phyloP scores from a whole-genome alignment of 2,113 vertebrate genomes.

The Gracilinanus agilis region DNA sequence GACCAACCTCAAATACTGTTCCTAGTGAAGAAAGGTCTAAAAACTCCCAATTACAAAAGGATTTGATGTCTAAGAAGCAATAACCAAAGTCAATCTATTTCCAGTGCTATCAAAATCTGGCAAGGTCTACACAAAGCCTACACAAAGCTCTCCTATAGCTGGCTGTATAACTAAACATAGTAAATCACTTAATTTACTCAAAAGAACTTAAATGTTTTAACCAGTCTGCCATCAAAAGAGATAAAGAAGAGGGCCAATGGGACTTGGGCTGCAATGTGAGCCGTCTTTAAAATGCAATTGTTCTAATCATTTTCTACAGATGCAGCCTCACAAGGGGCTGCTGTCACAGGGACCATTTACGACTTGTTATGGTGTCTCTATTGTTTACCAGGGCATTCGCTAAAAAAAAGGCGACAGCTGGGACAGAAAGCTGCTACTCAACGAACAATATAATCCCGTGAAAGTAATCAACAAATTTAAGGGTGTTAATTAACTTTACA shows the following conservation, averaged over 20 bases:
- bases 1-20: conserved; percentile 36
- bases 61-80: conserved; percentile 10
- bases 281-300: conserved; percentile 98
- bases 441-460: conserved; percentile 93
- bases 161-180: conserved; percentile 79
- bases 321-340: conserved; percentile 95
- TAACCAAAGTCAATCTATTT: conserved; percentile 42
- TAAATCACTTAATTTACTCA: conserved; percentile 90
- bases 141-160: conserved; percentile 80
- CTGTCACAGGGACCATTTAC: conserved; percentile 93
- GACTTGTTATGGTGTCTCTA: conserved; percentile 93
- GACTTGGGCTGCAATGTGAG: conserved; percentile 89
- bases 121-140: conserved; percentile 74
- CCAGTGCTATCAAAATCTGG: conserved; percentile 72
- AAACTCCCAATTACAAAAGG: conserved; percentile 32
- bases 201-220: conserved; percentile 91
- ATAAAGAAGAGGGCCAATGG: conserved; percentile 92
- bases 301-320: conserved; percentile 98
- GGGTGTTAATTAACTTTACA: conserved; percentile 99
- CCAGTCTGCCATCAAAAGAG: conserved; percentile 86
- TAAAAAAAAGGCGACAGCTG: conserved; percentile 94
- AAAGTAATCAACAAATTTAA: conserved; percentile 98
- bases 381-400: conserved; percentile 92
- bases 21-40: conserved; percentile 7
- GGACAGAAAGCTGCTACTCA: conserved; percentile 92